phyloP scores from a whole-genome alignment of 37 sponge, comb jelly and placozoan genomes.

The Hormiphora californensis region DNA sequence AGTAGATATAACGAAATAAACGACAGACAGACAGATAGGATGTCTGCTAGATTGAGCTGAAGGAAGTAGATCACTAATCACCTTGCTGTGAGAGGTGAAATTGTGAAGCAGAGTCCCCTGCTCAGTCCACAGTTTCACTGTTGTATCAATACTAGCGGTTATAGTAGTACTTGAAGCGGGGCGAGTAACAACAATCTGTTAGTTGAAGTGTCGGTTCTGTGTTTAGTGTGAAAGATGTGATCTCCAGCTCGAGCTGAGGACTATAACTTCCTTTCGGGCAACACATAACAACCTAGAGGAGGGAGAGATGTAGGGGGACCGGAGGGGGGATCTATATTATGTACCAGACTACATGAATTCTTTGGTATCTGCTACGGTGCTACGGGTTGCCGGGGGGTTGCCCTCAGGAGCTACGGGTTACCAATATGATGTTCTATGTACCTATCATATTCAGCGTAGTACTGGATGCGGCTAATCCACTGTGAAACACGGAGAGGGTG shows the following conservation, averaged over 20 bases:
- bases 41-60: neutral
- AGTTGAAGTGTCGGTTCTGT: neutral
- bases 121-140: constrained; percentile 5
- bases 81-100: constrained; percentile 38
- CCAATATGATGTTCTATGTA: no score
- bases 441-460: neutral
- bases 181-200: constrained; percentile 18
- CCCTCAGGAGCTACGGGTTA: no score
- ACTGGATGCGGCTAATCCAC: constrained; percentile 10
- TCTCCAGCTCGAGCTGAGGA: neutral
- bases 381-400: no score
- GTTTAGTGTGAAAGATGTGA: neutral
- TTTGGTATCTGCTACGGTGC: no score
- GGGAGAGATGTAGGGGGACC: no score
- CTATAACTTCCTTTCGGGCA: constrained; percentile 1
- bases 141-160: constrained; percentile 30
- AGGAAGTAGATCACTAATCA: neutral
- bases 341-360: no score
- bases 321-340: no score
- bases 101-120: constrained; percentile 2
- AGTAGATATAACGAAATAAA: neutral
- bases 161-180: constrained; percentile 28
- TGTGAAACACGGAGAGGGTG: neutral
- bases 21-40: neutral
- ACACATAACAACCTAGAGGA: neutral